Evolutionary conservation across 2,797 vertebrate genomes (phyloP), one percentile per base, ranked within the genome.

Genomic region (Malacoraja senta): DNA sequence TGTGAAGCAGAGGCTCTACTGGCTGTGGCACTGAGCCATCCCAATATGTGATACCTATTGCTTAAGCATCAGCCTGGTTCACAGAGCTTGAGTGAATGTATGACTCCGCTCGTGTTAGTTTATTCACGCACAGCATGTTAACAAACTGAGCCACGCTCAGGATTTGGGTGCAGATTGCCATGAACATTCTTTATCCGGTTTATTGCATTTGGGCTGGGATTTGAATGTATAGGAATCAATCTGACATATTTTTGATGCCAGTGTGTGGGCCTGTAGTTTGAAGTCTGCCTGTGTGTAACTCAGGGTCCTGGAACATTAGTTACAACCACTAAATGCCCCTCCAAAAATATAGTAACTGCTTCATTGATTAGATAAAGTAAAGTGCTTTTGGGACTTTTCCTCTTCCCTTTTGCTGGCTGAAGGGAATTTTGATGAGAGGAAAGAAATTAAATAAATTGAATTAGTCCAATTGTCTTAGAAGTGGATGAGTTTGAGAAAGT

Each of bases 401-500:
- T 65, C 83, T 10, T 8, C 63, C 3, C 19, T 32, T 68, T n/a
- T 19, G 53, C 26, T 53, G 12, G 26, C 13, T 35, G 63, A 63
- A n/a, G 68, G 61, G 68, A 35, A 35, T 35, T n/a, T 88, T 63
- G 84, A 12, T 19, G 15, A 63, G 12, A 3, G 84, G 8, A 35
- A 32, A 65, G 2, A 88, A 21, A 21, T 74, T 74, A 63, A 35
- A 21, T 68, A 1, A 88, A 68, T 44, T 29, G 38, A 76, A 53
- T 12, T 3, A 26, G 38, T 53, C 35, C 90, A 76, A 53, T 58
- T 38, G 24, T n/a, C n/a, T 92, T 58, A 32, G n/a, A 65, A 58
- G 90, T 92, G 13, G 26, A 44, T 44, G 35, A 44, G 38, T 74
- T 74, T 91, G 68, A 74, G 71, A 92, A 92, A 58, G 38, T 92